A percentile compares a stretch with the other conserved stretches of the same genome.
These are phyloP conservation scores for Drosophila suboccidentalis DNA, from an alignment of 2,888 invertebrate species.

Conservation along the genomic window DNA sequence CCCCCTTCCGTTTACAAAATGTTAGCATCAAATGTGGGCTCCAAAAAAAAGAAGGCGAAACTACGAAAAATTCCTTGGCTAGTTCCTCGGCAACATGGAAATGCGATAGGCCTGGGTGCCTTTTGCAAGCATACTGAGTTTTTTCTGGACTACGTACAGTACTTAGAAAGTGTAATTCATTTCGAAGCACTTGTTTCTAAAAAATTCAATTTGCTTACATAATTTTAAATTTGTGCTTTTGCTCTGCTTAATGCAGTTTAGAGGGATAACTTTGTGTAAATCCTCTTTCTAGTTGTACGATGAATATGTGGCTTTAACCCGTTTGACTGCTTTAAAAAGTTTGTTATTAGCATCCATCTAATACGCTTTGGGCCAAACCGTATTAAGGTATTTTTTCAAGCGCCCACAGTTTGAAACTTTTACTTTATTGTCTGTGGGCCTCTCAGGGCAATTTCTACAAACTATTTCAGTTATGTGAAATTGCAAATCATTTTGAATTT, in stretches of 20 bases:
- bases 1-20: conserved; percentile 49
- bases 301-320: conserved; percentile 27
- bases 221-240: neutral
- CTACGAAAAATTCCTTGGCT: conserved; percentile 40
- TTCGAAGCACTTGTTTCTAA: neutral
- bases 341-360: conserved; percentile 28
- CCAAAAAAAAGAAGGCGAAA: conserved; percentile 18
- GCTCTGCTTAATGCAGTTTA: neutral
- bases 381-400: conserved; percentile 51
- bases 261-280: neutral
- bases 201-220: neutral
- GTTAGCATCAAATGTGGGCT: conserved; percentile 55
- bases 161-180: neutral
- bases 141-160: conserved; percentile 8
- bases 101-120: conserved; percentile 22
- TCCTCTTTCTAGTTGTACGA: too few relatives aligned
- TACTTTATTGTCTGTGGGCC: conserved; percentile 46
- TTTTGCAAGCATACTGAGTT: conserved; percentile 24
- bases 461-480: conserved; percentile 63
- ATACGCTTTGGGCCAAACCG: conserved; percentile 10
- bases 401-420: conserved; percentile 33
- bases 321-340: conserved; percentile 17
- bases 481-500: conserved; percentile 58
- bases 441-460: conserved; percentile 33
- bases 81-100: conserved; percentile 27